Percentiles rank a stretch among this genome's conserved stretches.
Conservation (phyloP, 2,113 vertebrate species). For the Epinephelus lanceolatus region DNA sequence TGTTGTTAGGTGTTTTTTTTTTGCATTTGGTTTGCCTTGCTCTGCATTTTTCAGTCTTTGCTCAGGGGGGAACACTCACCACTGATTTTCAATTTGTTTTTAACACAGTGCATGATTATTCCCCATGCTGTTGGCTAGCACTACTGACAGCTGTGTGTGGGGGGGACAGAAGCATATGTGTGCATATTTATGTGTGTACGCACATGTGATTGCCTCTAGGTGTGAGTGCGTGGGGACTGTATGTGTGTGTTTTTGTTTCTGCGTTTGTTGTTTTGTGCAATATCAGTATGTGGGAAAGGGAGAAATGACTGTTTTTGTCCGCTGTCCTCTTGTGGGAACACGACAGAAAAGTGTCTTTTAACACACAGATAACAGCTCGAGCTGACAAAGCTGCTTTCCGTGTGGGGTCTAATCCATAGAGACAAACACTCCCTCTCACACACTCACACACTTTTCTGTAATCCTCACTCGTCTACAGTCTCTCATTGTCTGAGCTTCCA, state of each 20-base stretch:
- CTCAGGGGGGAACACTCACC: constrained; percentile 70
- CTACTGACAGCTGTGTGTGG: constrained; percentile 52
- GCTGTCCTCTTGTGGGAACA: constrained; percentile 66
- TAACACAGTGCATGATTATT: constrained; percentile 76
- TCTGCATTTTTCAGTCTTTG: constrained; percentile 66
- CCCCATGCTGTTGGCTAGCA: constrained; percentile 55
- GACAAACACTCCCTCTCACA: constrained; percentile 72
- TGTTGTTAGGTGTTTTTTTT: constrained; percentile 23
- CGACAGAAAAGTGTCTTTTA: constrained; percentile 72
- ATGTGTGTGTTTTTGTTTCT: constrained; percentile 6
- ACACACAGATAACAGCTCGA: constrained; percentile 69
- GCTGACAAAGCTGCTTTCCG: constrained; percentile 77
- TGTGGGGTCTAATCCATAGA: constrained; percentile 76
- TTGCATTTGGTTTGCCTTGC: constrained; percentile 52
- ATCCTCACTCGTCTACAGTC: constrained; percentile 71
- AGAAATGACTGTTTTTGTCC: constrained; percentile 63
- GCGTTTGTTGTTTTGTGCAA: constrained; percentile 47
- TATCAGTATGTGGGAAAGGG: constrained; percentile 43
- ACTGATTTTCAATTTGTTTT: constrained; percentile 83
- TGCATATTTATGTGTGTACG: constrained; percentile 30
- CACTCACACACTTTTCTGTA: constrained; percentile 74
- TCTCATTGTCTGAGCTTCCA: constrained; percentile 78
- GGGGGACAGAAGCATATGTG: constrained; percentile 8
- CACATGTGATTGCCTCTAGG: constrained; percentile 39
- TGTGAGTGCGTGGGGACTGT: constrained; percentile 24